phyloP scores from a whole-genome alignment of 2,113 vertebrate genomes.

The Ageneiosus marmoratus region DNA sequence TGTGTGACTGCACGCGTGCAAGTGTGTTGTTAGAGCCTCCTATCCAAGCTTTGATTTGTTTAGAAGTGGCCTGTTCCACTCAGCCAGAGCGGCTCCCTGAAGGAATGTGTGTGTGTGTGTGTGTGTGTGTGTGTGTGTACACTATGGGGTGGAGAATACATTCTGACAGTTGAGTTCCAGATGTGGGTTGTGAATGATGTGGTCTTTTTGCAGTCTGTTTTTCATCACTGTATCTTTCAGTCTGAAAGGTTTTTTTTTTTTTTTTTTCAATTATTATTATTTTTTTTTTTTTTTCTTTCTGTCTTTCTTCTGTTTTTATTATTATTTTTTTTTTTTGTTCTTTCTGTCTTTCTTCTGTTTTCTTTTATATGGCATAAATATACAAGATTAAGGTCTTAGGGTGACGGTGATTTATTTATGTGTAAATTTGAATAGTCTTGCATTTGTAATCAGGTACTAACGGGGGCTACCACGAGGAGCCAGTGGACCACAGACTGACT shows the following conservation, averaged over 20 bases:
- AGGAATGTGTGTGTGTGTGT: constrained; percentile 40
- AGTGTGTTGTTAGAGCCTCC: constrained; percentile 47
- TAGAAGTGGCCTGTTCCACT: constrained; percentile 46
- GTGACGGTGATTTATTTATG: neutral
- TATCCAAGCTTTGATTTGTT: constrained; percentile 41
- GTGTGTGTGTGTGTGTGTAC: constrained; percentile 25
- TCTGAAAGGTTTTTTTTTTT: neutral
- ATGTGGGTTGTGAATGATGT: constrained; percentile 63
- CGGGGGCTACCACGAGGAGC: constrained; percentile 92
- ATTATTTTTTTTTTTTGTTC: neutral
- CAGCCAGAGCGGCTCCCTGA: constrained; percentile 48
- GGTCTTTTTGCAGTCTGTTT: constrained; percentile 64
- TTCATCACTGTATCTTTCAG: constrained; percentile 61
- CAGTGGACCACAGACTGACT: constrained; percentile 95
- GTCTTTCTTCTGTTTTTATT: neutral
- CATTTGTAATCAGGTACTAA: constrained; percentile 80
- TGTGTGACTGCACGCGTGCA: constrained; percentile 38
- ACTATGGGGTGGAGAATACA: constrained; percentile 36
- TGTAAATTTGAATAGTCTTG: constrained; percentile 26
- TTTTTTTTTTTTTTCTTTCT: neutral
- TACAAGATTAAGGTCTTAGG: neutral
- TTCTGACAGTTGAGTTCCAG: constrained; percentile 78
- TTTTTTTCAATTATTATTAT: neutral
- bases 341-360: neutral
- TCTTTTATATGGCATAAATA: neutral